These are phyloP conservation scores for Neoaliturus tenellus DNA, from an alignment of 2,888 invertebrate species.

Conservation along the genomic window DNA sequence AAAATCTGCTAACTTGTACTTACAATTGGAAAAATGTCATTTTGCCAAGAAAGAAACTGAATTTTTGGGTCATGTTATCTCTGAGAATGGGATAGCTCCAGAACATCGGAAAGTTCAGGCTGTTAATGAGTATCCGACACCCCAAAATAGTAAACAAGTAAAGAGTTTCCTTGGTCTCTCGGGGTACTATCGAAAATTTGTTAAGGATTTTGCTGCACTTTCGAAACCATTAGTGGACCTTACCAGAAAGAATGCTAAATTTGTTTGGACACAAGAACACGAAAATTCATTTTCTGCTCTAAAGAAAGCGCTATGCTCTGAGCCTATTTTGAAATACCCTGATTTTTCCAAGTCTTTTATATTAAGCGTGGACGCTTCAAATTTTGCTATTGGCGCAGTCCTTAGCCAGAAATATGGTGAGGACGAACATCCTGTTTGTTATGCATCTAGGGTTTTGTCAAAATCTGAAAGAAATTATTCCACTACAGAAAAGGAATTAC, in stretches of 20 bases:
- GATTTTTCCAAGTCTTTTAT: constrained; percentile 67
- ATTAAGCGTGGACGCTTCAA: constrained; percentile 69
- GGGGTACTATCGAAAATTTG: constrained; percentile 71
- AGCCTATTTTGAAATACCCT: constrained; percentile 69
- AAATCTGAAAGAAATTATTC: constrained; percentile 66
- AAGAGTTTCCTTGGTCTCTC: constrained; percentile 69
- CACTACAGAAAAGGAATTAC: constrained; percentile 68
- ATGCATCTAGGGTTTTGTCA: constrained; percentile 68
- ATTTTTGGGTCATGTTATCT: constrained; percentile 60
- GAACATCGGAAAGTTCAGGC: constrained; percentile 57
- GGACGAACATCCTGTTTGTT: constrained; percentile 68
- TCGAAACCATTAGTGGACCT: constrained; percentile 66
- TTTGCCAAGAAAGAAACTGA: background rate
- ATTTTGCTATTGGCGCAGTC: constrained; percentile 67
- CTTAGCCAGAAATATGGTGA: too few species aligned
- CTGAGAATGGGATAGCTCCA: constrained; percentile 55
- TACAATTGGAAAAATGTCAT: constrained; percentile 16
- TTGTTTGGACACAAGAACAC: constrained; percentile 61
- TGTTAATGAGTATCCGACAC: constrained; percentile 55
- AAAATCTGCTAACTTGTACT: constrained; percentile 18
- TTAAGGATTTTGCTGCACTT: constrained; percentile 68
- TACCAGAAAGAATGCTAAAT: constrained; percentile 60
- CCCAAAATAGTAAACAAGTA: constrained; percentile 54
- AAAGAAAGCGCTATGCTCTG: constrained; percentile 53
- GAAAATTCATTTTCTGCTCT: constrained; percentile 61